Percentiles rank a stretch among this genome's conserved stretches.
Evolutionary conservation across 1,140 invertebrate species (phyloP).

Genomic region (Agrilus planipennis): DNA sequence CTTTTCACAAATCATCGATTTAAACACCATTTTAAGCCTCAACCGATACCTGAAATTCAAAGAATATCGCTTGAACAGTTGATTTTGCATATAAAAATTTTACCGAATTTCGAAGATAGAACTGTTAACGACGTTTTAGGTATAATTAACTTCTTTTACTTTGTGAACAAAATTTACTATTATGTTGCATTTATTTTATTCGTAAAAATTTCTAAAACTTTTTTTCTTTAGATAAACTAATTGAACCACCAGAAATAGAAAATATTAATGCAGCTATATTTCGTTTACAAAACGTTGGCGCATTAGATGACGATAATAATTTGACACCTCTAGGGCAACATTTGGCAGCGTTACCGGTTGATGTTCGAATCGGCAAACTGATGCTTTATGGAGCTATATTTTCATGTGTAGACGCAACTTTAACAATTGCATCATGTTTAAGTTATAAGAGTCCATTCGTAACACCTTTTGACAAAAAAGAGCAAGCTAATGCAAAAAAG

Average conservation of each 20-base stretch:
- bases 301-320: slow-evolving; percentile 62
- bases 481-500: slow-evolving; percentile 59
- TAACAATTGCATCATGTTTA: slow-evolving; percentile 84
- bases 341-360: slow-evolving; percentile 78
- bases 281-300: slow-evolving; percentile 73
- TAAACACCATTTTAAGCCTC: slow-evolving; percentile 47
- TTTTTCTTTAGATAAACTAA: slow-evolving; percentile 42
- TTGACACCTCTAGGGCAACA: slow-evolving; percentile 84
- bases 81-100: slow-evolving; percentile 76
- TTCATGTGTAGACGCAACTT: slow-evolving; percentile 83
- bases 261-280: slow-evolving; percentile 67
- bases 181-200: neutral
- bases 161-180: too few relatives aligned
- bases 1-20: slow-evolving; percentile 64
- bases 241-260: slow-evolving; percentile 72
- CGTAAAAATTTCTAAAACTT: slow-evolving; percentile 8
- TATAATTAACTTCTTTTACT: slow-evolving; percentile 22
- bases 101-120: slow-evolving; percentile 53
- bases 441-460: slow-evolving; percentile 77
- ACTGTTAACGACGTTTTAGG: slow-evolving; percentile 55
- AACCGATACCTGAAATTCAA: slow-evolving; percentile 75
- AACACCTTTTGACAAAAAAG: slow-evolving; percentile 60
- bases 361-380: slow-evolving; percentile 76
- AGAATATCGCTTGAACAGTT: slow-evolving; percentile 76
- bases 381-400: slow-evolving; percentile 86